phyloP scores from a whole-genome alignment of 2,113 vertebrate species.

The Indicator maculatus region DNA sequence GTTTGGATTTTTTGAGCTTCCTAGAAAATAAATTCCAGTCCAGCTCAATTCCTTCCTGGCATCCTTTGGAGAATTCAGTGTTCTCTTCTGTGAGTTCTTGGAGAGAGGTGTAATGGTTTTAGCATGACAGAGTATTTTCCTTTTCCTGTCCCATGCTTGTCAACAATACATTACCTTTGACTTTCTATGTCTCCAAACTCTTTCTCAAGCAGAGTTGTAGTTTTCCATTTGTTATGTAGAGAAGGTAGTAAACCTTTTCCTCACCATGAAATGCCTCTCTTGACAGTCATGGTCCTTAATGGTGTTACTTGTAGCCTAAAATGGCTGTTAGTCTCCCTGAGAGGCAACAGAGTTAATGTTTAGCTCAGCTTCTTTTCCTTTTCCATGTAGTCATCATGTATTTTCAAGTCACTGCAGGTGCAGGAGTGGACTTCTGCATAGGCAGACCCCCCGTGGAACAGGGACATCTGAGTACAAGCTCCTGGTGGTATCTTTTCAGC shows the following conservation, averaged over 20 bases:
- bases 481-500: not conserved
- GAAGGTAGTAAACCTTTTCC: not conserved
- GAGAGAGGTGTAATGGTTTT: not conserved
- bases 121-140: not conserved
- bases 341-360: not conserved
- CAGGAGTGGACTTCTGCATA: not conserved
- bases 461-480: not conserved
- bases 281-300: not conserved
- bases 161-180: not conserved
- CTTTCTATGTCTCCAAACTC: not conserved
- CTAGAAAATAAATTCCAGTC: not conserved
- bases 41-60: not conserved
- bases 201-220: not conserved
- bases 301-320: not conserved
- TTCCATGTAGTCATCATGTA: not conserved
- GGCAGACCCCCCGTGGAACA: not conserved
- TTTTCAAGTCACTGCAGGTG: not conserved
- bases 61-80: not conserved
- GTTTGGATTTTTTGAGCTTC: not conserved
- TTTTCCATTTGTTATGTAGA: not conserved
- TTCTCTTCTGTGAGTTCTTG: not conserved
- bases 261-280: not conserved
- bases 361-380: not conserved
- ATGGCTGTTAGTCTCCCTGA: not conserved
- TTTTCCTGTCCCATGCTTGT: not conserved